Evolutionary conservation across 2,113 vertebrate genomes (phyloP), one percentile per base, ranked within the genome.

Genomic region (Aleadryas rufinucha): DNA sequence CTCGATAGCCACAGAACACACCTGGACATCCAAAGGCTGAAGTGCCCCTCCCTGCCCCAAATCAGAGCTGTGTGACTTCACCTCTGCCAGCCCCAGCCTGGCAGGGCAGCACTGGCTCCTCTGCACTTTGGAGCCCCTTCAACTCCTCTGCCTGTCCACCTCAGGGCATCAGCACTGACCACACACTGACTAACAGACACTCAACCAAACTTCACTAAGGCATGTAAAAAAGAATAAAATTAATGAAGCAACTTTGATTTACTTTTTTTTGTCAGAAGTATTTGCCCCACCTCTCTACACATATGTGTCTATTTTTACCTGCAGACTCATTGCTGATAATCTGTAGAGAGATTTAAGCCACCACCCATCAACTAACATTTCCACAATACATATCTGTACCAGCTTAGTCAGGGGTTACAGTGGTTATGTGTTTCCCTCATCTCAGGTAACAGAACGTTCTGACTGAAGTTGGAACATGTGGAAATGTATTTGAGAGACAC

Each of bases 1-100:
- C 20, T 16, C 0, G 0, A 37, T 0, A 70, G 47, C 24, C 27
- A 71, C 26, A 54, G 65, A 82, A 47, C 52, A 50, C 21, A n/a
- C 2, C 1, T 0, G 1, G 37, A 33, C 33, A 77, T 7, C 26
- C 0, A 0, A 27, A 70, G 44, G 26, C 52, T 44, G 31, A 50
- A 47, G 19, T 2, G 2, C 30, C 27, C 41, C 49, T 74, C 41
- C 45, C 57, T 80, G 54, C 18, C 31, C 59, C 9, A 9, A 3
- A 8, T 7, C 39, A 42, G 35, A 35, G 60, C 47, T 45, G 26
- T 2, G 22, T 22, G 56, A 37, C 50, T 71, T 27, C 61, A 14
- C 45, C 45, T 60, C 60, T 6, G 10, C 50, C 86, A 84, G 26
- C 30, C 33, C 50, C 16, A 8, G 41, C 64, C 27, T 1, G 14